phyloP scores from a whole-genome alignment of 2,888 invertebrate species.

The Drosophila macrospina region DNA sequence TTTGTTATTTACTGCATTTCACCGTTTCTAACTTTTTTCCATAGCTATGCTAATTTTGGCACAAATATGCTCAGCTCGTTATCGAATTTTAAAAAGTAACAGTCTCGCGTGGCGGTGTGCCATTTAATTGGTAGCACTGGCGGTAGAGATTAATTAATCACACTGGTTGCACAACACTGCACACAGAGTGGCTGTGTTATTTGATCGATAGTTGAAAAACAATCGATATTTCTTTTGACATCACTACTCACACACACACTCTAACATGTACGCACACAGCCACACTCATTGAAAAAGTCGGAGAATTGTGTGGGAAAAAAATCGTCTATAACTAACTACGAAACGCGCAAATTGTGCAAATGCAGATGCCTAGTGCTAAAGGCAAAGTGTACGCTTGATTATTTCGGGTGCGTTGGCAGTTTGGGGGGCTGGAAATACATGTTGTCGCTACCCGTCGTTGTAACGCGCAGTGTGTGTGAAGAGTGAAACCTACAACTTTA shows the following conservation, averaged over 20 bases:
- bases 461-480: slow-evolving; percentile 61
- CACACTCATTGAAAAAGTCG: slow-evolving; percentile 76
- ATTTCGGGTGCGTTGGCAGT: slow-evolving; percentile 50
- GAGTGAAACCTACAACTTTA: slow-evolving; percentile 75
- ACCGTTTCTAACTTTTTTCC: slow-evolving; percentile 26
- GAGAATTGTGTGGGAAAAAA: slow-evolving; percentile 66
- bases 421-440: slow-evolving; percentile 51
- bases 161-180: slow-evolving; percentile 18
- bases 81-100: slow-evolving; percentile 46
- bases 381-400: slow-evolving; percentile 56
- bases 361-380: slow-evolving; percentile 58
- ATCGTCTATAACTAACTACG: slow-evolving; percentile 56
- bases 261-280: slow-evolving; percentile 48
- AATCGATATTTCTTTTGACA: slow-evolving; percentile 39
- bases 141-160: background rate
- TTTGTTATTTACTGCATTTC: slow-evolving; percentile 47
- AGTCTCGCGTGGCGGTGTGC: background rate
- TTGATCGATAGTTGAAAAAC: slow-evolving; percentile 21
- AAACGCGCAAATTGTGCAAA: slow-evolving; percentile 65
- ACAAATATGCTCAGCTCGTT: slow-evolving; percentile 22
- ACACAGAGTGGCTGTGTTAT: background rate
- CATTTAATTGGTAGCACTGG: slow-evolving; percentile 19
- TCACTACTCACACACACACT: slow-evolving; percentile 47
- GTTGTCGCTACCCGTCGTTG: slow-evolving; percentile 48
- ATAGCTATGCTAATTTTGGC: slow-evolving; percentile 29